These are phyloP conservation scores for Gibbula magus DNA, from an alignment of 2,888 invertebrate genomes.

Conservation along the genomic window DNA sequence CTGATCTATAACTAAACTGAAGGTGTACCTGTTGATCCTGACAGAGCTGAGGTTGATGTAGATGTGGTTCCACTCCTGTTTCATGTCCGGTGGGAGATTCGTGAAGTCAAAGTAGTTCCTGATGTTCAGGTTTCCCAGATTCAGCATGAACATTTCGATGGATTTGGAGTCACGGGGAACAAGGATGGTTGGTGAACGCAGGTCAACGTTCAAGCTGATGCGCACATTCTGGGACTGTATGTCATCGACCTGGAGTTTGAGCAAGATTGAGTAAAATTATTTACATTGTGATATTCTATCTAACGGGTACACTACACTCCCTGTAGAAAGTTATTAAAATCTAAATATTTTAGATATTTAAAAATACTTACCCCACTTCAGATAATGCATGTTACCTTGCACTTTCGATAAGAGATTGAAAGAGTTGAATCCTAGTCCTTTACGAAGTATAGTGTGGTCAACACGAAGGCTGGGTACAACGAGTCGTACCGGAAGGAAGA, in stretches of 20 bases:
- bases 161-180: constrained; percentile 88
- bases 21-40: constrained; percentile 77
- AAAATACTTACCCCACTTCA: too few relatives aligned
- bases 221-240: constrained; percentile 66
- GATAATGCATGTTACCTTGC: too few relatives aligned
- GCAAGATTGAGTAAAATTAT: too few relatives aligned
- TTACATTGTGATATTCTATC: too few relatives aligned
- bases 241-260: constrained; percentile 67
- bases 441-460: too few relatives aligned
- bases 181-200: constrained; percentile 85
- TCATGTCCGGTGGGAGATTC: constrained; percentile 49
- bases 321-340: too few relatives aligned
- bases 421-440: too few relatives aligned
- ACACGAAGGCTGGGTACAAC: too few relatives aligned
- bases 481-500: too few relatives aligned
- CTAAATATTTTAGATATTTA: too few relatives aligned
- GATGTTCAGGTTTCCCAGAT: constrained; percentile 84
- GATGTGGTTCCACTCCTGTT: constrained; percentile 72
- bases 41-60: constrained; percentile 79
- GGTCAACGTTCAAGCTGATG: constrained; percentile 81
- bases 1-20: not conserved
- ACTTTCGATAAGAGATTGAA: too few relatives aligned
- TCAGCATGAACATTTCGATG: constrained; percentile 85
- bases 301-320: too few relatives aligned
- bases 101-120: constrained; percentile 86